Evolutionary conservation across 2,888 invertebrate species (phyloP), one percentile per base, ranked within the genome.

Genomic region (Nemoura dubitans): DNA sequence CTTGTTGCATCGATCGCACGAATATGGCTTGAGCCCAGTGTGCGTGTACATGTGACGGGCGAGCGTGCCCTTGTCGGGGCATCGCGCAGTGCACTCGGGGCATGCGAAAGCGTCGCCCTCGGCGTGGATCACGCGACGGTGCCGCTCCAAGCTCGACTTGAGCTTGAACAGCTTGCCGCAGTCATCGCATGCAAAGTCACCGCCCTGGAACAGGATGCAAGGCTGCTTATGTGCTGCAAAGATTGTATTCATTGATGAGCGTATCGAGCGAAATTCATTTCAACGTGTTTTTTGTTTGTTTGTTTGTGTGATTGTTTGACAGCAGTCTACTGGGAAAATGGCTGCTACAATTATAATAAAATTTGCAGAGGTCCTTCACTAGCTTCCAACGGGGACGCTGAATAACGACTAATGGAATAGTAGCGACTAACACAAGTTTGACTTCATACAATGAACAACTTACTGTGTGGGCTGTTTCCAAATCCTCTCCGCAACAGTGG

Each of bases 121-220:
- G 83, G 95, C 94, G 91, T 97, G 97, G 87, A 96, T 94, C 21
- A 95, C 94, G 85, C 93, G 92, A 25, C 93, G 91, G 91, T 97
- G 97, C 7, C 94, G 93, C 83, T 94, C 93, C 88, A 95, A 93
- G 89, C 94, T 95, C 30, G 93, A 92, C 90, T 94, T 93, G 59
- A 95, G 94, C 89, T 95, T 94, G 90, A 97, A 97, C 2, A 95
- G 94, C 90, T 96, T 96, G 16, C 94, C 93, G 89, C 97, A 97
- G 88, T 94, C 90, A 0, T 90, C 89, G 89, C 94, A 94, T 88
- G 93, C 92, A 89, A 92, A 92, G 84, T 93, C 92, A 6, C 94
- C 94, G n/a, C 90, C 90, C 93, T 93, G 88, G 30, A 90, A 90
- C 87, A 86, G 86, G 89, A 59, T 78, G 25, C n/a, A n/a, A n/a